phyloP scores from a whole-genome alignment of 2,888 invertebrate genomes.

The Chrysina gloriosa region DNA sequence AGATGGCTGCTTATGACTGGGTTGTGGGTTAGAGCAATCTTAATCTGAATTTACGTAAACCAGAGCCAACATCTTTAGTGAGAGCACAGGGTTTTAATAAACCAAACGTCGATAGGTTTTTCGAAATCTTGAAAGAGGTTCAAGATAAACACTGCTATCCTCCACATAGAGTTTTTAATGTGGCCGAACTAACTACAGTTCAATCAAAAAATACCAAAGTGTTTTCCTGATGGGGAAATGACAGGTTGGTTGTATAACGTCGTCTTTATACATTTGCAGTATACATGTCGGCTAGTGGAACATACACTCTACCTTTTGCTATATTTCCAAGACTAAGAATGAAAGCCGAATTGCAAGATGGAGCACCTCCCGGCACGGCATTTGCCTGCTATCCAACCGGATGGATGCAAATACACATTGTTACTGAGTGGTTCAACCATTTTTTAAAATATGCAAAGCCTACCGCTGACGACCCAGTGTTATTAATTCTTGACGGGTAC shows the following conservation, averaged over 20 bases:
- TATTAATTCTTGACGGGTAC: conserved; percentile 59
- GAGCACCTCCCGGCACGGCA: too few species aligned
- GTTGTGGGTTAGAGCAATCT: conserved; percentile 24
- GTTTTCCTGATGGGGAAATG: background rate
- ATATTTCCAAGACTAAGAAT: conserved; percentile 41
- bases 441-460: conserved; percentile 56
- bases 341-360: conserved; percentile 50
- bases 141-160: too few species aligned
- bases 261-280: too few species aligned
- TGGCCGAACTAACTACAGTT: conserved; percentile 1
- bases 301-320: conserved; percentile 40
- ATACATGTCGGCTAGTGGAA: conserved; percentile 44
- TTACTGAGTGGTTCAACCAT: conserved; percentile 59
- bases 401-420: conserved; percentile 57
- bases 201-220: conserved; percentile 9
- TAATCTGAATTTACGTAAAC: conserved; percentile 10
- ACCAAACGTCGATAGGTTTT: conserved; percentile 7
- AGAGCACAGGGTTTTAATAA: conserved; percentile 19
- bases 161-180: too few species aligned
- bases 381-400: conserved; percentile 49
- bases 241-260: conserved; percentile 5
- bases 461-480: conserved; percentile 53
- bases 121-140: conserved; percentile 9
- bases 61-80: conserved; percentile 31
- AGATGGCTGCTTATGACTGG: conserved; percentile 8